These are phyloP conservation scores for Beris chalybata DNA, from an alignment of 2,888 invertebrate species.

Conservation along the genomic window DNA sequence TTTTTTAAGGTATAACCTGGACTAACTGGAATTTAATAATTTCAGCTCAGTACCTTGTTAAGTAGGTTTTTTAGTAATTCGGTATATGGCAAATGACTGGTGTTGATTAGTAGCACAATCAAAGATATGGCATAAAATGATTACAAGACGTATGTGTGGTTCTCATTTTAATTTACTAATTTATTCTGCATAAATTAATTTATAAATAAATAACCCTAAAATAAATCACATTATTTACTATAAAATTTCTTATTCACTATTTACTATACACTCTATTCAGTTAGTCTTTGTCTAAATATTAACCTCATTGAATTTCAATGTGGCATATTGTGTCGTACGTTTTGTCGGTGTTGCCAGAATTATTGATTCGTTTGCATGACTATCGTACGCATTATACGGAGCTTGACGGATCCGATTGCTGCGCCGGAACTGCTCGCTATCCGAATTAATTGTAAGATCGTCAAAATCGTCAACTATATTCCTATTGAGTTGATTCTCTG, in stretches of 20 bases:
- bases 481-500: neutral
- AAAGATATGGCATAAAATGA: neutral
- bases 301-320: constrained; percentile 68
- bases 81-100: too few species aligned
- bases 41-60: too few species aligned
- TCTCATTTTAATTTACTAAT: neutral
- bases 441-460: constrained; percentile 37
- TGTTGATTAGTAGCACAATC: too few species aligned
- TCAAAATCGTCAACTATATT: constrained; percentile 33
- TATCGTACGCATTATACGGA: neutral
- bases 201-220: constrained; percentile 12
- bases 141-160: constrained; percentile 7
- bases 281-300: constrained; percentile 41
- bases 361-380: constrained; percentile 21
- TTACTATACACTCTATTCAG: neutral
- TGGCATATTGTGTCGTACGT: constrained; percentile 64
- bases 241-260: constrained; percentile 14
- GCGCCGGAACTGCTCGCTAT: constrained; percentile 37
- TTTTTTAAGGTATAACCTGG: neutral
- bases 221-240: constrained; percentile 22
- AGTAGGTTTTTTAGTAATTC: too few species aligned
- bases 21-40: too few species aligned
- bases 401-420: constrained; percentile 1
- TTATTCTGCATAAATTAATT: neutral
- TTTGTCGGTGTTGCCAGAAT: constrained; percentile 43